These are phyloP conservation scores for Mastomys natalensis DNA, from an alignment of 2,113 vertebrate species.

Conservation along the genomic window DNA sequence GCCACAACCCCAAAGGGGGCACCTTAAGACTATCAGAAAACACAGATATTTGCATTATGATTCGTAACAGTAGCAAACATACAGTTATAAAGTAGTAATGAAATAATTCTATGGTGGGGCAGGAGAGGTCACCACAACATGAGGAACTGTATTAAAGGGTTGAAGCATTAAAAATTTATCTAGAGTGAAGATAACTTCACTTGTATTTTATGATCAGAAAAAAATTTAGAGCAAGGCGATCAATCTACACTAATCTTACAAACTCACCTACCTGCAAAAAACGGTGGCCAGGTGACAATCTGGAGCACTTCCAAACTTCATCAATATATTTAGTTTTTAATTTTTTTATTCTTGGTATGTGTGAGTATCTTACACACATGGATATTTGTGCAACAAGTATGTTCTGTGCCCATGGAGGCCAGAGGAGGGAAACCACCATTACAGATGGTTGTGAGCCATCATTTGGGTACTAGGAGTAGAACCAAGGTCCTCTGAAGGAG, in stretches of 20 bases:
- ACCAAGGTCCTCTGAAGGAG: background rate
- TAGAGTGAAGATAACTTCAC: conserved; percentile 52
- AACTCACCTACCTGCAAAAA: background rate
- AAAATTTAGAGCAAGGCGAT: background rate
- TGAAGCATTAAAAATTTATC: background rate
- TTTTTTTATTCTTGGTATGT: background rate
- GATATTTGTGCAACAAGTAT: background rate
- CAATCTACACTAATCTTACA: background rate
- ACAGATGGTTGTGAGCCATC: background rate
- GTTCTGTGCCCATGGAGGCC: background rate
- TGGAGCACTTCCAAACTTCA: background rate
- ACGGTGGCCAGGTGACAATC: background rate
- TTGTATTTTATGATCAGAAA: conserved; percentile 19
- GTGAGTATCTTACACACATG: background rate
- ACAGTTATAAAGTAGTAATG: background rate
- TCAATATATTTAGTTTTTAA: background rate
- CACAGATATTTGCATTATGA: background rate
- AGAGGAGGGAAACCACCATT: background rate
- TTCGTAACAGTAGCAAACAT: background rate
- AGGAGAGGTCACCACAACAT: background rate
- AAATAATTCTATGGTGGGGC: background rate
- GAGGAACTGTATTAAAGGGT: background rate
- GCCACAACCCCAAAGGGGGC: background rate
- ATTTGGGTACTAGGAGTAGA: background rate
- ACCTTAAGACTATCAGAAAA: background rate